phyloP scores from a whole-genome alignment of 1,140 invertebrate genomes.

The Drosophila sulfurigaster region DNA sequence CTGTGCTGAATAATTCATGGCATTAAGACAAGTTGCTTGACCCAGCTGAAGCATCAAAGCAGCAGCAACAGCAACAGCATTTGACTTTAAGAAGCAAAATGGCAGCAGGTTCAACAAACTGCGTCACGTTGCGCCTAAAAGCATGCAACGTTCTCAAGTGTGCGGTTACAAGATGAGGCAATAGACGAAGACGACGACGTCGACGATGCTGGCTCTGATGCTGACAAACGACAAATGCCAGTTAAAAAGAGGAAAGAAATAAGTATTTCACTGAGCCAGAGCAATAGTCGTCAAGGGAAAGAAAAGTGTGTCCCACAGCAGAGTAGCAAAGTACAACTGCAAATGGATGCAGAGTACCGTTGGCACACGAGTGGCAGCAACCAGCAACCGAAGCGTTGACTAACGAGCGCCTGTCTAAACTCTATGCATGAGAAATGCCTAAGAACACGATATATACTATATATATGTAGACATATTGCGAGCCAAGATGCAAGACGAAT shows the following conservation, averaged over 20 bases:
- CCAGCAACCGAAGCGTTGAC: conserved; percentile 35
- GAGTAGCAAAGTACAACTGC: conserved; percentile 1
- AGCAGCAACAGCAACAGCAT: conserved; percentile 16
- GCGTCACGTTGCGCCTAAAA: conserved; percentile 80
- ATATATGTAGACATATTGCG: neutral
- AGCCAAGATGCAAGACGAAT: neutral
- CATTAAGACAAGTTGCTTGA: conserved; percentile 74
- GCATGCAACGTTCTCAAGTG: conserved; percentile 72
- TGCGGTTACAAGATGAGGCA: conserved; percentile 78
- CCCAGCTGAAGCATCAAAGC: conserved; percentile 42
- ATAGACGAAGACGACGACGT: conserved; percentile 26
- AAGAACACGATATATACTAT: neutral
- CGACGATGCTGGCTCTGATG: conserved; percentile 7
- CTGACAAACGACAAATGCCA: conserved; percentile 77
- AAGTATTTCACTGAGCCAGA: conserved; percentile 32
- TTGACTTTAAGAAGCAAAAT: conserved; percentile 41
- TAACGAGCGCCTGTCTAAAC: conserved; percentile 45
- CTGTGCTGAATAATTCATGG: conserved; percentile 73
- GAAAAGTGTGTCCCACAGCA: conserved; percentile 20
- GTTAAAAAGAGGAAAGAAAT: conserved; percentile 44
- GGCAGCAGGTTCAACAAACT: conserved; percentile 76
- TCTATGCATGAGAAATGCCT: conserved; percentile 26
- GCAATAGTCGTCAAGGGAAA: conserved; percentile 24
- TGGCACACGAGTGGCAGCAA: conserved; percentile 2
- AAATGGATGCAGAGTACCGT: neutral